phyloP scores from a whole-genome alignment of 2,113 vertebrate species.

The Rhabdornis inornatus region DNA sequence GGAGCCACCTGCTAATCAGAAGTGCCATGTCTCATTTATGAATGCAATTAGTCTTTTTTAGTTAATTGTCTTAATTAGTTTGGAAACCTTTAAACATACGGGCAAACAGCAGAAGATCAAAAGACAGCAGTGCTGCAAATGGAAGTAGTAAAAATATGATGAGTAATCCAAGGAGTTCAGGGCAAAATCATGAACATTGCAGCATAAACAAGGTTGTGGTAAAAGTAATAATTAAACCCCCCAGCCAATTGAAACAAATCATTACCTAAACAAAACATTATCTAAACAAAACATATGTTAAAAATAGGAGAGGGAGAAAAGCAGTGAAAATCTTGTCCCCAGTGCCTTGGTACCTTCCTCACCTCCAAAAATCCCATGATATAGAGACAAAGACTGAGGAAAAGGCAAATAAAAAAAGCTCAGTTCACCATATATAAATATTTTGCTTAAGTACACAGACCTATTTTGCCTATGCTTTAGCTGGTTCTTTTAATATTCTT shows the following conservation, averaged over 20 bases:
- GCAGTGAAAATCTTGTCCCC: not conserved
- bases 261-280: not conserved
- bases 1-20: constrained; percentile 55
- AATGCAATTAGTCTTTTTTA: constrained; percentile 55
- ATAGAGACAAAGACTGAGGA: not conserved
- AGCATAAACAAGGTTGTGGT: not conserved
- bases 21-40: not conserved
- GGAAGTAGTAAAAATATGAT: not conserved
- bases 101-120: constrained; percentile 19
- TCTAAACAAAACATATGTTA: not conserved
- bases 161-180: not conserved
- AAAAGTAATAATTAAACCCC: not conserved
- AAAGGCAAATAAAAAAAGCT: not conserved
- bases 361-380: not conserved
- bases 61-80: constrained; percentile 49
- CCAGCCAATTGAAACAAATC: not conserved
- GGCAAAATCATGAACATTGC: not conserved
- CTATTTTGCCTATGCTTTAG: not conserved
- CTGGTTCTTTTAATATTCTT: not conserved
- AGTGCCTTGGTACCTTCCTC: not conserved
- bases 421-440: not conserved
- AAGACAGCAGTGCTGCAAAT: constrained; percentile 7
- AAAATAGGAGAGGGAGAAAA: not conserved
- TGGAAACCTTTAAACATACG: constrained; percentile 29
- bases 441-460: not conserved